Evolutionary conservation across 2,113 vertebrate species (phyloP).

Genomic region (Poeciliopsis retropinna): DNA sequence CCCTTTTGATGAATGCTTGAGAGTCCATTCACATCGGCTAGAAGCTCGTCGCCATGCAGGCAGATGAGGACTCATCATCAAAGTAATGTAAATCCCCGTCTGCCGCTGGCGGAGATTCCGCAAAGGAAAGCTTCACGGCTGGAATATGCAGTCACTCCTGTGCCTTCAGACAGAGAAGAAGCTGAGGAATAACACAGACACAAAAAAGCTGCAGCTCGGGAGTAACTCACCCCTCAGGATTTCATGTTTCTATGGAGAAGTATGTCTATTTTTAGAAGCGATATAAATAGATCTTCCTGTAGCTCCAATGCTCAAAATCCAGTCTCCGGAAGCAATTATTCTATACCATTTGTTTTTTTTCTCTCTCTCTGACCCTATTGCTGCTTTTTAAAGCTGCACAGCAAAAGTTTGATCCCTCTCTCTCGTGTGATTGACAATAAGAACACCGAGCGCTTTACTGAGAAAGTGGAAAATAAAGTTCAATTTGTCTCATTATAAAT

Average conservation of each 20-base stretch:
- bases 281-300: conserved; percentile 75
- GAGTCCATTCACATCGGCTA: conserved; percentile 29
- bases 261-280: conserved; percentile 73
- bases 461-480: conserved; percentile 24
- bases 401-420: conserved; percentile 2
- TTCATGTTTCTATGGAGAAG: conserved; percentile 79
- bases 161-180: conserved; percentile 44
- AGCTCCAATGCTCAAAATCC: conserved; percentile 55
- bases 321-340: conserved; percentile 36
- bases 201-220: conserved; percentile 35
- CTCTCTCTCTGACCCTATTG: background rate
- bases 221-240: conserved; percentile 61
- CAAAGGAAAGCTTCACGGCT: conserved; percentile 46
- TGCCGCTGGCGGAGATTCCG: conserved; percentile 60
- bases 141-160: conserved; percentile 41
- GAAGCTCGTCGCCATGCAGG: conserved; percentile 28
- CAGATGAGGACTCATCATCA: conserved; percentile 34
- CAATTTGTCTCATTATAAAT: conserved; percentile 43
- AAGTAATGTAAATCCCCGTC: conserved; percentile 54
- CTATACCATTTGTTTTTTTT: conserved; percentile 12
- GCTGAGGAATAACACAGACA: conserved; percentile 18
- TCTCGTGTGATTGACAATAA: conserved; percentile 5
- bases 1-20: conserved; percentile 25
- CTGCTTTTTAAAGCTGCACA: background rate
- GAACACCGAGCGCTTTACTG: conserved; percentile 12